These are phyloP conservation scores for Columba livia DNA, from an alignment of 2,113 vertebrate genomes.

Conservation along the genomic window DNA sequence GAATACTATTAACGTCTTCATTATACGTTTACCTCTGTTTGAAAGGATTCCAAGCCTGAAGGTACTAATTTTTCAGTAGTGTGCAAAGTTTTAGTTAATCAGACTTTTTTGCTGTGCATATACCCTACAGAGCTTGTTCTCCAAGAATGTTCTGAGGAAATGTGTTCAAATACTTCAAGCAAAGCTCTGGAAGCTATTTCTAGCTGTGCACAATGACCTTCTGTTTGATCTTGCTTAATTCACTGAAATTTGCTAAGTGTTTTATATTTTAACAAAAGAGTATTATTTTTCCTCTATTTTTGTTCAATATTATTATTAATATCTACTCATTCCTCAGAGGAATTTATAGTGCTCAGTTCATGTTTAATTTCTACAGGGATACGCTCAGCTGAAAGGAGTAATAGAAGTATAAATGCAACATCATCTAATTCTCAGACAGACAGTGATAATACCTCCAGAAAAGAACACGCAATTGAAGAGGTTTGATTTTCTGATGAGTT, in stretches of 20 bases:
- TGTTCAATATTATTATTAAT: conserved; percentile 39
- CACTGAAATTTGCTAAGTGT: neutral
- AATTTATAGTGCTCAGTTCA: neutral
- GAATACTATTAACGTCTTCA: neutral
- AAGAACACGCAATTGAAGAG: neutral
- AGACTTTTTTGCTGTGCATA: neutral
- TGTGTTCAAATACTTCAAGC: neutral
- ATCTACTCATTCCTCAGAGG: conserved; percentile 9
- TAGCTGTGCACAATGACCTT: neutral
- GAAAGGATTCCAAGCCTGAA: conserved; percentile 18
- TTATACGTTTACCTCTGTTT: neutral
- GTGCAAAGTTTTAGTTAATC: conserved; percentile 17
- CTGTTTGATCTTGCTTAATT: conserved; percentile 59
- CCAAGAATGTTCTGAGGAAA: conserved; percentile 2
- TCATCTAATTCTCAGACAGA: neutral
- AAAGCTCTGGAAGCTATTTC: conserved; percentile 43
- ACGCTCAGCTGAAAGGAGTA: conserved; percentile 16
- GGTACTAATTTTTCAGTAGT: neutral
- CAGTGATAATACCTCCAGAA: neutral
- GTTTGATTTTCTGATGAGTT: conserved; percentile 14
- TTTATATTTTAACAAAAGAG: conserved; percentile 32
- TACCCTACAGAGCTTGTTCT: neutral
- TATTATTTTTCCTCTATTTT: conserved; percentile 25
- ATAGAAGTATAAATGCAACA: neutral
- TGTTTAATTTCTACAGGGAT: neutral